Percentiles rank a stretch among this genome's conserved stretches.
Evolutionary conservation across 2,888 invertebrate species (phyloP).

Genomic region (Drosophila falleni): DNA sequence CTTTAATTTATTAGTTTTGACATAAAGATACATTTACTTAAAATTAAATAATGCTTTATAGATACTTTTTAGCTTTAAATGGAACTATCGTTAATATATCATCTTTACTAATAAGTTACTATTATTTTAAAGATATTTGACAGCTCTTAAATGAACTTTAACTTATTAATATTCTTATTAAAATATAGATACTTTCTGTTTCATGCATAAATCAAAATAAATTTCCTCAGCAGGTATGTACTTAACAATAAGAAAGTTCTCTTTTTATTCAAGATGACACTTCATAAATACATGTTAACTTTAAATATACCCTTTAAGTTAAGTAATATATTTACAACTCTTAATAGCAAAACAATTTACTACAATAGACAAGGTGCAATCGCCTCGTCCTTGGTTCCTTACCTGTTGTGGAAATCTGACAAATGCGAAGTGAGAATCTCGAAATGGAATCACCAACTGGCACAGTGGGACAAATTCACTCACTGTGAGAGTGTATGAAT

Average conservation of each 20-base stretch:
- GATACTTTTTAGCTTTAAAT: not conserved
- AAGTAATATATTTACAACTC: not conserved
- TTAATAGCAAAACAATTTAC: constrained; percentile 3
- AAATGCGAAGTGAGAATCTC: constrained; percentile 33
- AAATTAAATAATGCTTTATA: too few relatives aligned
- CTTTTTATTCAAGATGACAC: too few relatives aligned
- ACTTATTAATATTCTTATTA: too few relatives aligned
- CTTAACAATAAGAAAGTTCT: too few relatives aligned
- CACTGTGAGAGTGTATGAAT: constrained; percentile 51
- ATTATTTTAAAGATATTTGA: not conserved
- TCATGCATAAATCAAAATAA: too few relatives aligned
- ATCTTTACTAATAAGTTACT: not conserved
- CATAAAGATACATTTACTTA: not conserved
- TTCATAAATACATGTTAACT: too few relatives aligned
- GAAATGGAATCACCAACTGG: constrained; percentile 26
- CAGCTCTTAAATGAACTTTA: too few relatives aligned
- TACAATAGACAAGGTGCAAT: constrained; percentile 55
- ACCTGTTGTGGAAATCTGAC: constrained; percentile 65
- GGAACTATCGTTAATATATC: not conserved
- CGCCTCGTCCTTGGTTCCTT: constrained; percentile 28
- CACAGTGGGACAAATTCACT: constrained; percentile 74
- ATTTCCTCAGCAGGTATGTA: too few relatives aligned
- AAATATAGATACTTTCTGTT: too few relatives aligned
- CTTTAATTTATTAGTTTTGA: not conserved
- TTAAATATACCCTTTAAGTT: constrained; percentile 9